Percentiles rank a stretch among this genome's conserved stretches.
These are phyloP conservation scores for Cephus spinipes DNA, from an alignment of 2,888 invertebrate genomes.

Conservation along the genomic window DNA sequence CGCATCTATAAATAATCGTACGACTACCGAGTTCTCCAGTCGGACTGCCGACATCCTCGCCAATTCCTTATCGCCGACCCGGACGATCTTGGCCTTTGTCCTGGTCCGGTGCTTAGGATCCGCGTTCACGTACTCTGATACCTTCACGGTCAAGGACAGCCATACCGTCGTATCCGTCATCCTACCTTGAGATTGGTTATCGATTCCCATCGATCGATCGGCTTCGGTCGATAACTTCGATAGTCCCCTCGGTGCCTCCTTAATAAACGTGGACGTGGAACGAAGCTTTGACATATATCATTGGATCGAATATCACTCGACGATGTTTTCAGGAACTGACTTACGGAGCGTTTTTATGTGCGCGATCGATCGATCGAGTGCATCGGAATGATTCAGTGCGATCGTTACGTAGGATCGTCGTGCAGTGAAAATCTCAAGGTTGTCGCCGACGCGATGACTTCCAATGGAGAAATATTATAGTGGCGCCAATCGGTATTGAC, in stretches of 20 bases:
- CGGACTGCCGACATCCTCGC: slow-evolving; percentile 10
- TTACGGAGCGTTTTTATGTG: not conserved
- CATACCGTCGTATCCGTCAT: not conserved
- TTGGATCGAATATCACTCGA: not conserved
- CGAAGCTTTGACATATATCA: not conserved
- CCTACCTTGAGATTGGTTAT: not conserved
- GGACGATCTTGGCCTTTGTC: slow-evolving; percentile 10
- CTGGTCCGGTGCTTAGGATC: not conserved
- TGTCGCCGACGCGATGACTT: not conserved
- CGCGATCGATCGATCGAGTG: not conserved
- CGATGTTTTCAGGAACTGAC: not conserved
- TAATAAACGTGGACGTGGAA: not conserved
- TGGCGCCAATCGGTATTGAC: not conserved
- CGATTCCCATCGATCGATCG: not conserved
- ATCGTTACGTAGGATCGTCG: not conserved
- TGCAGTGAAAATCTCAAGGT: not conserved
- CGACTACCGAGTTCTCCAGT: slow-evolving; percentile 24
- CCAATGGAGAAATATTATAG: not conserved
- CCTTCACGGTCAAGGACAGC: not conserved
- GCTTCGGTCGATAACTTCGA: not conserved
- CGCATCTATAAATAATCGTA: slow-evolving; percentile 40
- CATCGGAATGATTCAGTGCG: not conserved
- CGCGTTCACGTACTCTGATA: not conserved
- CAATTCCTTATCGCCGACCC: slow-evolving; percentile 22
- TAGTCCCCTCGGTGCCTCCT: not conserved